Evolutionary conservation across 2,888 invertebrate species (phyloP).

Genomic region (Trachelus tabidus): DNA sequence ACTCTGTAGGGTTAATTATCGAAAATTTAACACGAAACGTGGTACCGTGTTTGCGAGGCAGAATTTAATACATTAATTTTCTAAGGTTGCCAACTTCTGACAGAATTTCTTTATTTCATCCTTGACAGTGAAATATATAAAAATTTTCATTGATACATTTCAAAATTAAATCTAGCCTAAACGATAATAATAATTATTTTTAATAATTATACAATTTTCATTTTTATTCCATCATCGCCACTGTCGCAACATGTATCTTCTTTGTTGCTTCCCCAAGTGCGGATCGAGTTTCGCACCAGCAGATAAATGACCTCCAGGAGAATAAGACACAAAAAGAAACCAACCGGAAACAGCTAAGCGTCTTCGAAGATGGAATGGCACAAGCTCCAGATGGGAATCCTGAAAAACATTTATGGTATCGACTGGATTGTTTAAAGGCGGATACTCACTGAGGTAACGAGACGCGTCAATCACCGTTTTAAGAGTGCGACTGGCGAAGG

Average conservation of each 20-base stretch:
- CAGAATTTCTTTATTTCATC: no score
- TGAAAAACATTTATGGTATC: not conserved
- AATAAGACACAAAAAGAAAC: not conserved
- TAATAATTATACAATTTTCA: not conserved
- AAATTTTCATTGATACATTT: not conserved
- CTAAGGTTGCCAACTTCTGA: not conserved
- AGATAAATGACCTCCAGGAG: not conserved
- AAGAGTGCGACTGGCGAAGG: not conserved
- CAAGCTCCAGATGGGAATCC: not conserved
- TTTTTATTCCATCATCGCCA: no score
- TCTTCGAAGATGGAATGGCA: not conserved
- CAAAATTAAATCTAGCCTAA: not conserved
- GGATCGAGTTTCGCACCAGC: not conserved
- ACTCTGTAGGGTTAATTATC: not conserved
- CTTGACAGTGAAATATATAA: not conserved
- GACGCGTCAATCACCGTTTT: not conserved
- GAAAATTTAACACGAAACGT: not conserved
- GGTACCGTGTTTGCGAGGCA: not conserved
- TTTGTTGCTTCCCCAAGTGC: not conserved
- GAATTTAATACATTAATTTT: not conserved
- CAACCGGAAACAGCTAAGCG: not conserved
- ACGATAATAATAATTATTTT: not conserved
- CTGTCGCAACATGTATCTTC: not conserved
- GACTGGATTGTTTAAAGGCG: not conserved
- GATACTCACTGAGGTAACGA: not conserved